Evolutionary conservation across 2,797 vertebrate genomes (phyloP).

Genomic region (Notolabrus celidotus): DNA sequence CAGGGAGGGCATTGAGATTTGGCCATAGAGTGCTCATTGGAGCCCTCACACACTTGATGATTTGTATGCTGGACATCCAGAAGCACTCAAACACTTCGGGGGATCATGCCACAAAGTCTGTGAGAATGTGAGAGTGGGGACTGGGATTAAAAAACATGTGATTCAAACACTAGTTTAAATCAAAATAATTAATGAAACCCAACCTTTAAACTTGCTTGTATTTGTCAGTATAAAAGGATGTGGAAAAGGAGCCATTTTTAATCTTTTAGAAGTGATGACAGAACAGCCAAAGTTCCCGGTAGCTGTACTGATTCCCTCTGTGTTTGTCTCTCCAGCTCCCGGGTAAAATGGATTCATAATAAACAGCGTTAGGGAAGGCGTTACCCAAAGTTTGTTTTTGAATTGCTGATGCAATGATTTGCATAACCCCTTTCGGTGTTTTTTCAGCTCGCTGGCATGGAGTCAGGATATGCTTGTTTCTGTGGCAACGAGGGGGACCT

Average conservation of each 20-base stretch:
- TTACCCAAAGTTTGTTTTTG: slow-evolving; percentile 41
- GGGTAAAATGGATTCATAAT: slow-evolving; percentile 30
- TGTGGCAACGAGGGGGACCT: slow-evolving; percentile 95
- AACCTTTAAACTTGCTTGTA: too few relatives aligned
- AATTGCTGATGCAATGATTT: slow-evolving; percentile 44
- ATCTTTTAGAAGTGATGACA: background rate
- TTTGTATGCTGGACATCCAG: too few relatives aligned
- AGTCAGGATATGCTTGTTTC: slow-evolving; percentile 97
- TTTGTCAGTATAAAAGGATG: too few relatives aligned
- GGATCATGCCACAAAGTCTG: too few relatives aligned
- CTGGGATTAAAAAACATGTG: too few relatives aligned
- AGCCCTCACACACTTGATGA: too few relatives aligned
- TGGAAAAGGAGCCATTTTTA: background rate
- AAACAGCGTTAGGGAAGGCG: slow-evolving; percentile 24
- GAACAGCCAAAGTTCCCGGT: slow-evolving; percentile 4
- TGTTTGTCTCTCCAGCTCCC: slow-evolving; percentile 17
- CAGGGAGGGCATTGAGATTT: too few relatives aligned
- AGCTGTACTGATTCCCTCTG: background rate
- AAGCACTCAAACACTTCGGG: too few relatives aligned
- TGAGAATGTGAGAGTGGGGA: too few relatives aligned
- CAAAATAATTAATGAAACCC: too few relatives aligned
- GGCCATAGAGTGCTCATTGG: too few relatives aligned
- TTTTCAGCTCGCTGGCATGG: slow-evolving; percentile 94
- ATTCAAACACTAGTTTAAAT: too few relatives aligned
- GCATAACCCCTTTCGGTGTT: slow-evolving; percentile 37